These are phyloP conservation scores for Aplochiton taeniatus DNA, from an alignment of 2,797 vertebrate species.

Conservation along the genomic window DNA sequence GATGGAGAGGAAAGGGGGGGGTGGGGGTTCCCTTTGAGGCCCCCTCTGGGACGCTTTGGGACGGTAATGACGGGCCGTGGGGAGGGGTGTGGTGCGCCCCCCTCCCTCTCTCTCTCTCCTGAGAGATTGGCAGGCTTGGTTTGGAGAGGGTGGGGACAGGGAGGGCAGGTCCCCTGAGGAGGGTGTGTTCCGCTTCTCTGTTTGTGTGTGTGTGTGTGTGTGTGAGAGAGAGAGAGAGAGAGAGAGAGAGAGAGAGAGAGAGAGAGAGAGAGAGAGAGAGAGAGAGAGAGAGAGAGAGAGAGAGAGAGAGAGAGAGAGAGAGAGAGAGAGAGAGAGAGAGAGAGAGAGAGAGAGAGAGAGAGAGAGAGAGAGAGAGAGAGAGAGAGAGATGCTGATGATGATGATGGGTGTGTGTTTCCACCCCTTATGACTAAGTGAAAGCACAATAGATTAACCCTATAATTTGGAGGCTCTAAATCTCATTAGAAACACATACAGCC, in stretches of 20 bases:
- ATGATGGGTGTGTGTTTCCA: slow-evolving; percentile 22
- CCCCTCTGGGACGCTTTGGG: slow-evolving; percentile 59
- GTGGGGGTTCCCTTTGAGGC: slow-evolving; percentile 50
- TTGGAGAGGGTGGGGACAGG: slow-evolving; percentile 66
- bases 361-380: no score
- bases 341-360: no score
- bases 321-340: no score
- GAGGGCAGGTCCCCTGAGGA: slow-evolving; percentile 63
- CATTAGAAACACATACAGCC: slow-evolving; percentile 13
- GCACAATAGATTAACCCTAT: slow-evolving; percentile 27
- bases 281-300: no score
- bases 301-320: no score
- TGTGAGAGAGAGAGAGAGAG: no score
- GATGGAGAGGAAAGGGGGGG: slow-evolving; percentile 31
- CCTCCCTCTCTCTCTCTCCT: slow-evolving; percentile 35
- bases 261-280: no score
- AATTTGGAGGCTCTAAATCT: slow-evolving; percentile 37
- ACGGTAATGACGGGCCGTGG: slow-evolving; percentile 71
- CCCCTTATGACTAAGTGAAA: slow-evolving; percentile 21
- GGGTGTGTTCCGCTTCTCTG: slow-evolving; percentile 57
- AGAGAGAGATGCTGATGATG: not conserved
- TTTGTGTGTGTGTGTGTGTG: slow-evolving; percentile 29
- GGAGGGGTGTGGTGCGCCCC: slow-evolving; percentile 63
- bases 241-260: no score
- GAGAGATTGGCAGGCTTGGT: slow-evolving; percentile 54